Percentiles rank a stretch among this genome's conserved stretches.
phyloP scores from a whole-genome alignment of 2,888 invertebrate genomes.

The Vanessa cardui region DNA sequence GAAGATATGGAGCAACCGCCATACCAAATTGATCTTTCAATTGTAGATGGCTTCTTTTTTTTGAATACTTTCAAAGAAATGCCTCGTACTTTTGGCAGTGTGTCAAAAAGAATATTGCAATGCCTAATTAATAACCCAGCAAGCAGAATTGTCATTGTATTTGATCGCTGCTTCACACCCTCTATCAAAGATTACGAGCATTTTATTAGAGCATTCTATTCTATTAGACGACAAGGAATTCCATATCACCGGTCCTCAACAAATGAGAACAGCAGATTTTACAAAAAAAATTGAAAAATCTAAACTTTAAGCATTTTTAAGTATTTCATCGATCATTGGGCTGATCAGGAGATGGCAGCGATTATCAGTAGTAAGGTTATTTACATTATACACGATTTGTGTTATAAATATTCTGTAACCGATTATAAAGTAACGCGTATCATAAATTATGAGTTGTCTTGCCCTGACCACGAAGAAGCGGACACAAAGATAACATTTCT shows the following conservation, averaged over 20 bases:
- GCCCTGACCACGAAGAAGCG: slow-evolving; percentile 32
- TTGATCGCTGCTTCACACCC: slow-evolving; percentile 24
- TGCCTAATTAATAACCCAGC: slow-evolving; percentile 34
- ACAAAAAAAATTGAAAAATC: slow-evolving; percentile 20
- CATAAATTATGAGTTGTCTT: slow-evolving; percentile 22
- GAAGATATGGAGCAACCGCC: no score
- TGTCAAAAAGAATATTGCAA: slow-evolving; percentile 47
- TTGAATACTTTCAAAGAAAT: slow-evolving; percentile 48
- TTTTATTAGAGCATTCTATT: slow-evolving; percentile 22
- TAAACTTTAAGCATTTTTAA: slow-evolving; percentile 27
- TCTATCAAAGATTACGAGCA: slow-evolving; percentile 29
- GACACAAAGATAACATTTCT: slow-evolving; percentile 24
- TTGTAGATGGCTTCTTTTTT: slow-evolving; percentile 53
- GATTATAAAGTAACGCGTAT: slow-evolving; percentile 19
- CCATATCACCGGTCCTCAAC: slow-evolving; percentile 25
- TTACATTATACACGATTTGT: slow-evolving; percentile 22
- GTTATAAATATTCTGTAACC: slow-evolving; percentile 21
- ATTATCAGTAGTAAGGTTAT: slow-evolving; percentile 22
- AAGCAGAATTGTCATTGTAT: slow-evolving; percentile 30
- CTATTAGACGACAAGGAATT: slow-evolving; percentile 24
- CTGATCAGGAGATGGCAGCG: no score
- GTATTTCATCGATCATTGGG: slow-evolving; percentile 25
- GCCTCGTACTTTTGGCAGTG: slow-evolving; percentile 48
- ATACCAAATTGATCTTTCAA: no score
- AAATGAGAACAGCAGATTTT: slow-evolving; percentile 21